Percentiles rank a stretch among this genome's conserved stretches.
phyloP scores from a whole-genome alignment of 2,888 invertebrate genomes.

The Desoria tigrina region DNA sequence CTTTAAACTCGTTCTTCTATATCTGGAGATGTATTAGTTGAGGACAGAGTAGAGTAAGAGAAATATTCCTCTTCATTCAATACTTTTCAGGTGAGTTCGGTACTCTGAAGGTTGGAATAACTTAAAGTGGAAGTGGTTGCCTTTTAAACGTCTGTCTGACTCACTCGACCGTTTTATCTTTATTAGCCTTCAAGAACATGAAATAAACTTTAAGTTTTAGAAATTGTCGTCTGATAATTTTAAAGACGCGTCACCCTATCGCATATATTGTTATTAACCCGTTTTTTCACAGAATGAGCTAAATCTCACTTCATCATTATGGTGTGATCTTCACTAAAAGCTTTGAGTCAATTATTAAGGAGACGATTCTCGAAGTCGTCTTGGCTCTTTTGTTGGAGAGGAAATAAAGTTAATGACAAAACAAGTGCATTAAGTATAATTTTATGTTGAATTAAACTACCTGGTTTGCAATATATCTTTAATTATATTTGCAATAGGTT shows the following conservation, averaged over 20 bases:
- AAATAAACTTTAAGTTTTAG: conserved; percentile 17
- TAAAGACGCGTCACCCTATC: conserved; percentile 12
- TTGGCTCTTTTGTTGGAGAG: neutral
- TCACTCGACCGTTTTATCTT: conserved; percentile 22
- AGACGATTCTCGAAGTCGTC: neutral
- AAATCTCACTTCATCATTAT: neutral
- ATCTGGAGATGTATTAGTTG: conserved; percentile 22
- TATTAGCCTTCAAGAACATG: conserved; percentile 22
- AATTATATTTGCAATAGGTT: no score
- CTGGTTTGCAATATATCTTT: no score
- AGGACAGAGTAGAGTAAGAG: conserved; percentile 13
- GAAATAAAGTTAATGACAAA: no score
- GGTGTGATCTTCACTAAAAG: neutral
- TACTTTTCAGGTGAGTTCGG: neutral
- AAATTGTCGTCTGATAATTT: conserved; percentile 25
- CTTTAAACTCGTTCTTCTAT: no score
- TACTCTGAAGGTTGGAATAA: neutral
- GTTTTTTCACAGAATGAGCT: neutral
- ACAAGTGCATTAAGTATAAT: no score
- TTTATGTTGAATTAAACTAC: no score
- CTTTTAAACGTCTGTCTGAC: conserved; percentile 13
- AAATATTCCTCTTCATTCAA: conserved; percentile 20
- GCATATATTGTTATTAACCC: neutral
- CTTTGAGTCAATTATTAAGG: neutral
- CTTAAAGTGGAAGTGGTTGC: neutral